Evolutionary conservation across 2,888 invertebrate species (phyloP).

Genomic region (Hololepta plana): DNA sequence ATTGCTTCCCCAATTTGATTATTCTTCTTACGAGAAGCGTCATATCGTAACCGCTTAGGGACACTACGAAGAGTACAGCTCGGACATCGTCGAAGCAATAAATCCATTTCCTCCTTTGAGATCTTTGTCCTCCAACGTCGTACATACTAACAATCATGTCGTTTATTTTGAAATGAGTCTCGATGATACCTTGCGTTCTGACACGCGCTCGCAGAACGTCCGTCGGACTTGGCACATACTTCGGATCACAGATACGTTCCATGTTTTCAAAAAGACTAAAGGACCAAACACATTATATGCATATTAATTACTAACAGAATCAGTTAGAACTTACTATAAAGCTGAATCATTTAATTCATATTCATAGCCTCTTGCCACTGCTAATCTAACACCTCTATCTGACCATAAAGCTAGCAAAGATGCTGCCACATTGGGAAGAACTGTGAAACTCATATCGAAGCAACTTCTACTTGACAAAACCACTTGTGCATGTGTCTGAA

Average conservation of each 20-base stretch:
- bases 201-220: conserved; percentile 44
- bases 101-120: conserved; percentile 47
- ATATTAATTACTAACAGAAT: background rate
- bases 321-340: conserved; percentile 34
- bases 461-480: conserved; percentile 32
- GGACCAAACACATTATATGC: conserved; percentile 7
- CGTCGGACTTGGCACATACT: conserved; percentile 42
- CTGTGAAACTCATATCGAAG: conserved; percentile 34
- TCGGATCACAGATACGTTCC: conserved; percentile 41
- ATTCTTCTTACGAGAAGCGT: conserved; percentile 29
- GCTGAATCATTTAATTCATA: conserved; percentile 49
- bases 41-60: conserved; percentile 49
- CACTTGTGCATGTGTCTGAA: conserved; percentile 31
- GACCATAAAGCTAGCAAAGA: conserved; percentile 40
- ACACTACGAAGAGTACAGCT: conserved; percentile 43
- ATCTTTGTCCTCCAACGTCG: conserved; percentile 46
- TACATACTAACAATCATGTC: conserved; percentile 41
- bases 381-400: conserved; percentile 40
- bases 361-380: conserved; percentile 46
- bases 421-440: conserved; percentile 32
- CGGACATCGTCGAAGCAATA: conserved; percentile 48
- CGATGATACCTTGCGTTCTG: conserved; percentile 45
- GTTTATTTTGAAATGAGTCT: conserved; percentile 43
- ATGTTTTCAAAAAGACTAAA: conserved; percentile 46
- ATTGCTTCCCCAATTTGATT: too few relatives aligned